Evolutionary conservation across 2,888 invertebrate species (phyloP).

Genomic region (Belgica antarctica): DNA sequence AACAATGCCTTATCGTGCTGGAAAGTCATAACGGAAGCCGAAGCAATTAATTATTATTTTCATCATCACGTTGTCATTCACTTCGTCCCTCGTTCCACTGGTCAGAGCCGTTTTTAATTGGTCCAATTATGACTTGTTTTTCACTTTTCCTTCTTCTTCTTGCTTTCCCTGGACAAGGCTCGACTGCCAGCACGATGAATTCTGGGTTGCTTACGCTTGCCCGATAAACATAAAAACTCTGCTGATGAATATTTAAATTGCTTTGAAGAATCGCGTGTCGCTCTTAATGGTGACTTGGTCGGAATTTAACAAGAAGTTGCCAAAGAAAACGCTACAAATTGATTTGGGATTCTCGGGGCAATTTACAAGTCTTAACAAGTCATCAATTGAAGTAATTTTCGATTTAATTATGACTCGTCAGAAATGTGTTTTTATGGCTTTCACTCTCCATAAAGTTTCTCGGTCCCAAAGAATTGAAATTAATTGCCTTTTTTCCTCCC

Average conservation of each 20-base stretch:
- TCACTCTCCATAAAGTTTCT: background rate
- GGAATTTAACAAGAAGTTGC: background rate
- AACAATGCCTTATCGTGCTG: conserved; percentile 7
- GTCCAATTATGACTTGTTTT: conserved; percentile 15
- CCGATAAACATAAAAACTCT: background rate
- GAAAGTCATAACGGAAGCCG: background rate
- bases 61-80: conserved; percentile 23
- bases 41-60: conserved; percentile 32
- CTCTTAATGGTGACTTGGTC: conserved; percentile 11
- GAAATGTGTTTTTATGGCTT: conserved; percentile 9
- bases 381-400: conserved; percentile 22
- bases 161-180: too few species aligned
- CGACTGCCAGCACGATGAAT: too few species aligned
- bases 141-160: too few species aligned
- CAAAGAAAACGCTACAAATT: conserved; percentile 26
- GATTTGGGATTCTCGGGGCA: conserved; percentile 9
- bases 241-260: conserved; percentile 19
- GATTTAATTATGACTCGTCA: conserved; percentile 22
- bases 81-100: background rate
- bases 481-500: conserved; percentile 9
- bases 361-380: background rate
- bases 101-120: conserved; percentile 22
- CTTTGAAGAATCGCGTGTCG: conserved; percentile 8
- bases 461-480: background rate
- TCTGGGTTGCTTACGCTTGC: background rate